Percentiles rank a stretch among this genome's conserved stretches.
These are phyloP conservation scores for Falco concolor DNA, from an alignment of 2,797 vertebrate genomes.

Conservation along the genomic window DNA sequence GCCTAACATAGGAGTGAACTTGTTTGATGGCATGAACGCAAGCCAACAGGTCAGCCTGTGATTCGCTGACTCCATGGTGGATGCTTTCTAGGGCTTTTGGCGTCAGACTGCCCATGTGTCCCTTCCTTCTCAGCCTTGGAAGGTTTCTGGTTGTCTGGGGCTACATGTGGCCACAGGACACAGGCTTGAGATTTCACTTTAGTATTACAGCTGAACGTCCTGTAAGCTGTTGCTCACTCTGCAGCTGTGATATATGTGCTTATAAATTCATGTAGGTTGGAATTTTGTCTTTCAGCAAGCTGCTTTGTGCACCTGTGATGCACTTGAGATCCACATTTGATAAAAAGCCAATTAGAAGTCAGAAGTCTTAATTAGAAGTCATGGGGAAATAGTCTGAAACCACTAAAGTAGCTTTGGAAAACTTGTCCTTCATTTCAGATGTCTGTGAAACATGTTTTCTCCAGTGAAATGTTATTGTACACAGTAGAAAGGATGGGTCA, in stretches of 20 bases:
- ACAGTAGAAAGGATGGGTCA: not conserved
- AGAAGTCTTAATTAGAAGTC: not conserved
- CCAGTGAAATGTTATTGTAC: rapidly evolving
- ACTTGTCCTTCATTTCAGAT: rapidly evolving
- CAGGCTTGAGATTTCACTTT: not conserved
- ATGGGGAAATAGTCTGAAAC: not conserved
- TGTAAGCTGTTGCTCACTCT: not conserved
- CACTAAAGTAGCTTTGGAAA: not conserved
- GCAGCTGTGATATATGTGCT: not conserved
- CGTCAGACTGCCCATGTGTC: not conserved
- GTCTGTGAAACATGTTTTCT: not conserved
- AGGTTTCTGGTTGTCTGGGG: not conserved
- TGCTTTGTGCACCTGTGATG: not conserved
- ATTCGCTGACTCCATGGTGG: not conserved
- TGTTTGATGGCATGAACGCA: not conserved
- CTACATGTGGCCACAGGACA: not conserved
- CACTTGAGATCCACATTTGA: not conserved
- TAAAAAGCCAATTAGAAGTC: not conserved
- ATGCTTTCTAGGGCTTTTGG: not conserved
- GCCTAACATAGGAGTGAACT: not conserved
- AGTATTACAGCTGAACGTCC: not conserved
- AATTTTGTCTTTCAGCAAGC: not conserved
- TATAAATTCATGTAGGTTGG: not conserved
- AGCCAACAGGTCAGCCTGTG: not conserved
- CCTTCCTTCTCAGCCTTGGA: not conserved